These are phyloP conservation scores for Drosophila truncata DNA, from an alignment of 1,140 invertebrate genomes.

Conservation along the genomic window DNA sequence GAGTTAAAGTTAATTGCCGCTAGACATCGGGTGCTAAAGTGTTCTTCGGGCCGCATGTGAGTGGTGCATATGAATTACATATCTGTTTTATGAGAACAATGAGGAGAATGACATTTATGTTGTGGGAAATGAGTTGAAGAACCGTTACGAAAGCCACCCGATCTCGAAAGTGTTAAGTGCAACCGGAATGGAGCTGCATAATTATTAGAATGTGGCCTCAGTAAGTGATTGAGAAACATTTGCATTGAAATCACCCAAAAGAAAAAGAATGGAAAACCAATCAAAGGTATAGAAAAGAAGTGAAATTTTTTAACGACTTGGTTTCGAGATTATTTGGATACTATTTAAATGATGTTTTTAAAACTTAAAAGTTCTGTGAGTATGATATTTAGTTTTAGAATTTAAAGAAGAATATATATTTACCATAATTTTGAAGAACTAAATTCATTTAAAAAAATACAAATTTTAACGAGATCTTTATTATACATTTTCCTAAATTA, in stretches of 20 bases:
- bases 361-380: neutral
- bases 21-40: conserved; percentile 36
- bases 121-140: conserved; percentile 59
- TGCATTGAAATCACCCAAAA: neutral
- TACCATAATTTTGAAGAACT: neutral
- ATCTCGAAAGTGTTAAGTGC: conserved; percentile 57
- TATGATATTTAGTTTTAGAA: neutral
- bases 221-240: conserved; percentile 26
- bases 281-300: no score
- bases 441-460: neutral
- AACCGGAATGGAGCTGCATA: conserved; percentile 30
- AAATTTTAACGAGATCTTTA: neutral
- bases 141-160: conserved; percentile 45
- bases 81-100: conserved; percentile 50
- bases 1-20: conserved; percentile 28
- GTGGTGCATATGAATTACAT: conserved; percentile 52
- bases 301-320: neutral
- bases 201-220: conserved; percentile 19
- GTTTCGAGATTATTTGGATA: neutral
- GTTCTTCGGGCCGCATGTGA: conserved; percentile 44
- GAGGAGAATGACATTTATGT: conserved; percentile 64
- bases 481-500: neutral
- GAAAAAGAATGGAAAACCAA: neutral
- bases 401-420: no score
- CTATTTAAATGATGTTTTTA: neutral